phyloP scores from a whole-genome alignment of 1,140 invertebrate genomes.

The Hetaerina americana region DNA sequence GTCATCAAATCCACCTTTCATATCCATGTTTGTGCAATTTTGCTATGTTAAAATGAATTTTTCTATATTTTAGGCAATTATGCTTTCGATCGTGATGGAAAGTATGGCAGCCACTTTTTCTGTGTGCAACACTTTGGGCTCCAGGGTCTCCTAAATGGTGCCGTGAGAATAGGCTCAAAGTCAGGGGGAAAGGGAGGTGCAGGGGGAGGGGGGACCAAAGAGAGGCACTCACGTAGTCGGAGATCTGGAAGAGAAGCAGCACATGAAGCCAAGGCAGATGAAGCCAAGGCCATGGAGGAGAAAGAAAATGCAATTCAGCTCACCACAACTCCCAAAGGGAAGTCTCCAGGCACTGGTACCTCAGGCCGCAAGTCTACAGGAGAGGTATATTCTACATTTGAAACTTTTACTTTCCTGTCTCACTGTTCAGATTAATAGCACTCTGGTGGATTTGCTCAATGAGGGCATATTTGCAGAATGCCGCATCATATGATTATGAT shows the following conservation, averaged over 20 bases:
- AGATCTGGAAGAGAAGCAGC: not conserved
- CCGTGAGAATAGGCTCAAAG: not conserved
- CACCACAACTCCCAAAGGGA: not conserved
- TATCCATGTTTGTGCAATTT: not conserved
- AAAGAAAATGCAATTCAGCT: not conserved
- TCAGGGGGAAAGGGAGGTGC: not conserved
- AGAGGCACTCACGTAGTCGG: not conserved
- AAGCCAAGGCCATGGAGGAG: not conserved
- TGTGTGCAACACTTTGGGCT: slow-evolving; percentile 67
- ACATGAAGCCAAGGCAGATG: not conserved
- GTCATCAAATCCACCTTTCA: too few species aligned
- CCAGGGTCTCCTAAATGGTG: slow-evolving; percentile 25
- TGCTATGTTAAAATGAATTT: not conserved
- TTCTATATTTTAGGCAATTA: slow-evolving; percentile 41
- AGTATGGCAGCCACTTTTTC: slow-evolving; percentile 59
- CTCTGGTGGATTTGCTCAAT: too few species aligned
- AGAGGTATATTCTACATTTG: too few species aligned
- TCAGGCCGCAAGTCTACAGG: not conserved
- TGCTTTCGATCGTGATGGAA: slow-evolving; percentile 58
- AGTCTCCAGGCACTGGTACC: not conserved
- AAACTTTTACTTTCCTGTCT: too few species aligned
- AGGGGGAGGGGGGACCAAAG: not conserved
- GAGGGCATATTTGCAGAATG: too few species aligned
- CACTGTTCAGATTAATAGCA: too few species aligned
- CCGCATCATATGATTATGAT: too few species aligned